Percentiles rank a stretch among this genome's conserved stretches.
phyloP scores from a whole-genome alignment of 2,797 vertebrate species.

The Coilia nasus region DNA sequence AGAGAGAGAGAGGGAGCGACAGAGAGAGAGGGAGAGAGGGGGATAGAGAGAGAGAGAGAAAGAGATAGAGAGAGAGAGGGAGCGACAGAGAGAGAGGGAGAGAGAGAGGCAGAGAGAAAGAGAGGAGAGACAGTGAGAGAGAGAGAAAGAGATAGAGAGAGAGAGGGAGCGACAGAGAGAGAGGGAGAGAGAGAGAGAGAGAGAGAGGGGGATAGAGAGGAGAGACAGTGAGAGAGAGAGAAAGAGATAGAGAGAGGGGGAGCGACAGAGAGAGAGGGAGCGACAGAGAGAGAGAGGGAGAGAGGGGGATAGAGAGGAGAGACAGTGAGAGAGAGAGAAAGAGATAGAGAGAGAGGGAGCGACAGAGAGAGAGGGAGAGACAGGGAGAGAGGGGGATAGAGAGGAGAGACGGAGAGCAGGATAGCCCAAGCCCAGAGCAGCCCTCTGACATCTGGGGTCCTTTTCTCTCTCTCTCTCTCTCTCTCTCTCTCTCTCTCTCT shows the following conservation, averaged over 20 bases:
- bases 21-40: too few species aligned
- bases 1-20: too few species aligned
- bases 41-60: background rate
- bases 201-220: too few species aligned
- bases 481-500: background rate
- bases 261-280: background rate
- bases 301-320: too few species aligned
- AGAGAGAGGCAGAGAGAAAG: background rate
- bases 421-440: background rate
- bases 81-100: too few species aligned
- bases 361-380: background rate
- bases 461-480: background rate
- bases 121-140: background rate
- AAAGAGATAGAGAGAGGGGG: background rate
- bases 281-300: background rate
- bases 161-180: too few species aligned
- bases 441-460: slow-evolving; percentile 5
- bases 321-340: background rate
- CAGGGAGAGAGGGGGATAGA: too few species aligned
- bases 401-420: background rate
- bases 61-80: too few species aligned
- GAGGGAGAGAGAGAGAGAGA: background rate
- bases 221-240: background rate
- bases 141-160: too few species aligned
- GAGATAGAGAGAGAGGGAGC: background rate